These are phyloP conservation scores for Tridacna gigas DNA, from an alignment of 2,888 invertebrate genomes.

Conservation along the genomic window DNA sequence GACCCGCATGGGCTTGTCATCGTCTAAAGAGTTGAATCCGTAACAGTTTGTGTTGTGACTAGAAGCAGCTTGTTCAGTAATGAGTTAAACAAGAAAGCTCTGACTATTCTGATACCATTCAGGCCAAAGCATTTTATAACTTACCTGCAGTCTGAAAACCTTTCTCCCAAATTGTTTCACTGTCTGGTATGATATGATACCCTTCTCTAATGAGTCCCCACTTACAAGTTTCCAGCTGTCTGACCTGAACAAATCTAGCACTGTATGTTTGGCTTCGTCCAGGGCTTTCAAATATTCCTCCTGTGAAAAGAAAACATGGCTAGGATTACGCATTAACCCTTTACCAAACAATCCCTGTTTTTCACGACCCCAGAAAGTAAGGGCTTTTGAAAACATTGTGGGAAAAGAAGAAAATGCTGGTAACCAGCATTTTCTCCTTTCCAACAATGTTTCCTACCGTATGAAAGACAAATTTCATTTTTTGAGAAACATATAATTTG, in stretches of 20 bases:
- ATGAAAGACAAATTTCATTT: no score
- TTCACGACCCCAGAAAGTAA: no score
- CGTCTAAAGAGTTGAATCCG: no score
- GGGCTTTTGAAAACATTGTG: no score
- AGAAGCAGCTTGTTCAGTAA: not conserved
- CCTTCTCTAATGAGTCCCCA: constrained; percentile 87
- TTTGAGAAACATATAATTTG: no score
- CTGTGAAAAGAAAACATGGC: not conserved
- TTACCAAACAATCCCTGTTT: no score
- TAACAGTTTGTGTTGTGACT: no score
- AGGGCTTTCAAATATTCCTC: constrained; percentile 68
- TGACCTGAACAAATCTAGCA: constrained; percentile 66
- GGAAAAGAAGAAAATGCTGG: no score
- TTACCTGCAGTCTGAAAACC: constrained; percentile 91
- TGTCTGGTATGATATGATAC: constrained; percentile 88
- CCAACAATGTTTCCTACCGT: no score
- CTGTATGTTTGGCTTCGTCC: constrained; percentile 63
- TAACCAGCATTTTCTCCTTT: no score
- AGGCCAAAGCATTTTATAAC: not conserved
- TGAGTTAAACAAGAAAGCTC: not conserved
- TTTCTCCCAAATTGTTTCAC: constrained; percentile 85
- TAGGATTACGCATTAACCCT: no score
- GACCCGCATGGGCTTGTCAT: no score
- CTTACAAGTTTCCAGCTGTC: constrained; percentile 90
- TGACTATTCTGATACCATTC: not conserved